These are phyloP conservation scores for Nemotelus nigrinus DNA, from an alignment of 2,888 invertebrate species.

Conservation along the genomic window DNA sequence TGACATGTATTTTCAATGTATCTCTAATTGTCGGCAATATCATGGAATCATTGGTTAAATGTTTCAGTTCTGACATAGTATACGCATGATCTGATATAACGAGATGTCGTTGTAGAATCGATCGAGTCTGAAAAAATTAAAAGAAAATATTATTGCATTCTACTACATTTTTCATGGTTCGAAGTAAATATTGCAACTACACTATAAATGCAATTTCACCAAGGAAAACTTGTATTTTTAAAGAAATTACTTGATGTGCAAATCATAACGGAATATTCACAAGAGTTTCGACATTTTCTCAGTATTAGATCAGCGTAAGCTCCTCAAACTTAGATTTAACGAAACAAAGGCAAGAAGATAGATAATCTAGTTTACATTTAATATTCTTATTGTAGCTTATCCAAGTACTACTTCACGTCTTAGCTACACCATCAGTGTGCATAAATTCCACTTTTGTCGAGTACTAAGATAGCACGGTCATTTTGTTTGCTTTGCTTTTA, in stretches of 20 bases:
- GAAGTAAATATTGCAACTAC: not conserved
- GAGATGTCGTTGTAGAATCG: slow-evolving; percentile 88
- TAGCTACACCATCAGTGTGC: not conserved
- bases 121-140: slow-evolving; percentile 72
- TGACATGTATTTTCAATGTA: slow-evolving; percentile 76
- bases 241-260: too few species aligned
- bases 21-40: slow-evolving; percentile 78
- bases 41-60: slow-evolving; percentile 68
- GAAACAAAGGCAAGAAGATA: not conserved
- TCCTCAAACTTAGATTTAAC: not conserved
- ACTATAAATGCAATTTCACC: not conserved
- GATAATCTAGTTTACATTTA: slow-evolving; percentile 30
- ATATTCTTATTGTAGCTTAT: slow-evolving; percentile 9
- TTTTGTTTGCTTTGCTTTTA: slow-evolving; percentile 27
- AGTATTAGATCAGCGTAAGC: not conserved
- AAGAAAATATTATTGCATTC: not conserved
- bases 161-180: not conserved
- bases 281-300: too few species aligned
- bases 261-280: too few species aligned
- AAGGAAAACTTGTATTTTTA: not conserved
- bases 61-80: slow-evolving; percentile 80
- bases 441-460: slow-evolving; percentile 23
- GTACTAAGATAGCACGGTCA: slow-evolving; percentile 21
- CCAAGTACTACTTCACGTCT: not conserved
- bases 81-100: slow-evolving; percentile 81